These are phyloP conservation scores for Oryzias melastigma DNA, from an alignment of 2,113 vertebrate genomes.

Conservation along the genomic window DNA sequence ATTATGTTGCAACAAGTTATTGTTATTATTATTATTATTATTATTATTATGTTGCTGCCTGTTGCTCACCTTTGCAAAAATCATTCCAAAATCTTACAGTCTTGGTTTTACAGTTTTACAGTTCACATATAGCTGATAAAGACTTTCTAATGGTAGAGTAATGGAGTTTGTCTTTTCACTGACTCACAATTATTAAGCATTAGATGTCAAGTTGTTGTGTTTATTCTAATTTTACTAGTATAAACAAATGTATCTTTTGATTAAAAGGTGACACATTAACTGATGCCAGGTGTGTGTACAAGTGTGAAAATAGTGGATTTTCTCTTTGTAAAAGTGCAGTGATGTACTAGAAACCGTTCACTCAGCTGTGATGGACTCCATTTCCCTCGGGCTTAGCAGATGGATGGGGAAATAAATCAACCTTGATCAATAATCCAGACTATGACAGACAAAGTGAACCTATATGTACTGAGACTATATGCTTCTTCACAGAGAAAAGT, in stretches of 20 bases:
- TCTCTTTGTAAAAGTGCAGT: not conserved
- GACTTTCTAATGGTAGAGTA: too few species aligned
- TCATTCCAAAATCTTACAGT: too few species aligned
- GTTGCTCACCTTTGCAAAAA: too few species aligned
- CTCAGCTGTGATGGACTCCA: not conserved
- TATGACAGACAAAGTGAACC: not conserved
- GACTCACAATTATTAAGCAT: too few species aligned
- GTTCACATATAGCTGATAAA: too few species aligned
- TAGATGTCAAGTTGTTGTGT: too few species aligned
- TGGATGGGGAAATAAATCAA: not conserved
- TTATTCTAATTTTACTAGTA: not conserved
- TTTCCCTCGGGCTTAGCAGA: not conserved
- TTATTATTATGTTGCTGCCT: too few species aligned
- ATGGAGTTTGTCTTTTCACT: too few species aligned
- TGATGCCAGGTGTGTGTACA: not conserved
- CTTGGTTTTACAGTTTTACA: too few species aligned
- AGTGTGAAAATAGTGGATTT: not conserved
- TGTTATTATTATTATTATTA: too few species aligned
- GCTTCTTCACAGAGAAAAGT: not conserved
- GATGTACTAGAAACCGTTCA: not conserved
- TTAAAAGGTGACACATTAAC: not conserved
- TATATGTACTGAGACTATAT: not conserved
- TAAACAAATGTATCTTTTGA: not conserved
- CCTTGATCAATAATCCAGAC: conserved; percentile 5
- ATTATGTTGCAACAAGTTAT: too few species aligned